phyloP scores from a whole-genome alignment of 2,888 invertebrate genomes.

The Ornithoptera priamus region DNA sequence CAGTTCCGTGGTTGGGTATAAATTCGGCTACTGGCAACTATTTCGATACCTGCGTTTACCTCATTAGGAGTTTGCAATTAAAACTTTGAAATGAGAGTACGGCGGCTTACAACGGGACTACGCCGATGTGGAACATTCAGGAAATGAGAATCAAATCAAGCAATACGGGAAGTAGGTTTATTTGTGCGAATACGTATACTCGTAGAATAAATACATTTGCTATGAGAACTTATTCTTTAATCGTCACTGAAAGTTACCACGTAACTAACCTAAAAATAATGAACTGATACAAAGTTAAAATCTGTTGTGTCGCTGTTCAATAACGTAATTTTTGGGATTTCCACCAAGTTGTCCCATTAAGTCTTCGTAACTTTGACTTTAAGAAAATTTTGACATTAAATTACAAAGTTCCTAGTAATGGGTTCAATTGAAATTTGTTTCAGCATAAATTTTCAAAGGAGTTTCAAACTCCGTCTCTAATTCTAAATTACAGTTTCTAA shows the following conservation, averaged over 20 bases:
- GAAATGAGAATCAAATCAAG: slow-evolving; percentile 58
- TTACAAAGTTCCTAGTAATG: slow-evolving; percentile 55
- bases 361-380: slow-evolving; percentile 34
- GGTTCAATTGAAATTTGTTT: slow-evolving; percentile 60
- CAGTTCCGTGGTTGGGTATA: not conserved
- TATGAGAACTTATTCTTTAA: not conserved
- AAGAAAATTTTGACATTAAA: slow-evolving; percentile 55
- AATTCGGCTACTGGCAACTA: slow-evolving; percentile 34
- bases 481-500: slow-evolving; percentile 34
- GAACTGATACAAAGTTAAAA: slow-evolving; percentile 23
- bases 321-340: slow-evolving; percentile 35
- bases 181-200: slow-evolving; percentile 40
- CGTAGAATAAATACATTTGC: not conserved
- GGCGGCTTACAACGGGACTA: slow-evolving; percentile 49
- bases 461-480: slow-evolving; percentile 33
- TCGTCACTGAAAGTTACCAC: too few species aligned
- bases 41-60: slow-evolving; percentile 54
- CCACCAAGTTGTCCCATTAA: slow-evolving; percentile 33
- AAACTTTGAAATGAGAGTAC: slow-evolving; percentile 62
- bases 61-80: slow-evolving; percentile 73
- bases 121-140: slow-evolving; percentile 52
- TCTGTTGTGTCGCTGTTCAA: slow-evolving; percentile 32
- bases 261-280: slow-evolving; percentile 26
- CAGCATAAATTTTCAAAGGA: slow-evolving; percentile 51
- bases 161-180: slow-evolving; percentile 43